Percentiles rank a stretch among this genome's conserved stretches.
Conservation (phyloP, 2,113 vertebrate genomes). For the Poecilia latipinna region DNA sequence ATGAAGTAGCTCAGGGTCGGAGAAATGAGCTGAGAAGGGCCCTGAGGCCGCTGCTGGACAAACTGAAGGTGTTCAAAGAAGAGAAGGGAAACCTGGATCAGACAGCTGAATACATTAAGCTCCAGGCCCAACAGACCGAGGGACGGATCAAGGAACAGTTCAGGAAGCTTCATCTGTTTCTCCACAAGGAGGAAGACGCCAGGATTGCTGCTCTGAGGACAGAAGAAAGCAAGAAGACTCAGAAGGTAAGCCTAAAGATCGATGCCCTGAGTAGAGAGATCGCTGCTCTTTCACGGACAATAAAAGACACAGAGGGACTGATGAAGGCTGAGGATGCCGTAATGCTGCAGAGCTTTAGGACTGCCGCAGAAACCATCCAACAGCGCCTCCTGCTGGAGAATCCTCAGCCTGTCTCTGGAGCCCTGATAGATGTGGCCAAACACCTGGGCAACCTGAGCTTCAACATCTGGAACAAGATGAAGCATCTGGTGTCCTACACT, state of each 20-base stretch:
- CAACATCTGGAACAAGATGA: constrained; percentile 26
- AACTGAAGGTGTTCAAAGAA: neutral
- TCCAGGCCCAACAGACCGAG: constrained; percentile 1
- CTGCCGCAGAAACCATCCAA: neutral
- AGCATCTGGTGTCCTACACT: neutral
- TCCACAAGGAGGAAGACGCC: constrained; percentile 4
- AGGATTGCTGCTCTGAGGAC: constrained; percentile 15
- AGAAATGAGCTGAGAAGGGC: neutral
- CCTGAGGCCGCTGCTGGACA: neutral
- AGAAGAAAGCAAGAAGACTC: constrained; percentile 3
- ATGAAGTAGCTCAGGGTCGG: constrained; percentile 1
- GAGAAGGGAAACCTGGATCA: neutral
- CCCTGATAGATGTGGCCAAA: constrained; percentile 25
- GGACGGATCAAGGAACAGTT: neutral
- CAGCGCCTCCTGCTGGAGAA: neutral
- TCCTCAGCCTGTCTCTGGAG: neutral
- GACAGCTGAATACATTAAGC: neutral
- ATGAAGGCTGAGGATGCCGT: neutral
- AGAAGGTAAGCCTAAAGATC: neutral
- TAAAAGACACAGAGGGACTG: neutral
- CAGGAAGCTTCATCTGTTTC: constrained; percentile 1
- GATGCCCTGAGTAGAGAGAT: constrained; percentile 7
- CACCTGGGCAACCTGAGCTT: constrained; percentile 26
- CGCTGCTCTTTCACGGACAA: neutral
- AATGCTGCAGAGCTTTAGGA: constrained; percentile 2